A percentile compares a stretch with the other conserved stretches of the same genome.
Evolutionary conservation across 2,888 invertebrate genomes (phyloP).

Genomic region (Clepsis dumicolana): DNA sequence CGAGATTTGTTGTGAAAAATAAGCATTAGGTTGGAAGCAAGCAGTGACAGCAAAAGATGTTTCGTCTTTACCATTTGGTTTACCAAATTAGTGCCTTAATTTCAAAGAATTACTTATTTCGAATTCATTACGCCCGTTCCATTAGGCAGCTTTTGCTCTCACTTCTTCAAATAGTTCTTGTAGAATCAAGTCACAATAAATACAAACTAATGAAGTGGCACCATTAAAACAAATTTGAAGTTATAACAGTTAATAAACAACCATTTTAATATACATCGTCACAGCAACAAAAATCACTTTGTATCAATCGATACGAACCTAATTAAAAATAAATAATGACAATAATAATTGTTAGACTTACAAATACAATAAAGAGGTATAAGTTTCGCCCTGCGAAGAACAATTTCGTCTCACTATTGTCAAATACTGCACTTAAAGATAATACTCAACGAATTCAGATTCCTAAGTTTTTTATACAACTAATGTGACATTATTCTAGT

Average conservation of each 20-base stretch:
- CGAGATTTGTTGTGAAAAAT: too few species aligned
- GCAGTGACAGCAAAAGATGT: not conserved
- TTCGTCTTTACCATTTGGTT: too few species aligned
- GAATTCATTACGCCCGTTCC: too few species aligned
- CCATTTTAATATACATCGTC: constrained; percentile 62
- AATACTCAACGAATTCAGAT: constrained; percentile 48
- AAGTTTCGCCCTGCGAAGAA: constrained; percentile 76
- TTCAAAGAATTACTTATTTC: not conserved
- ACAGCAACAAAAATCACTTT: constrained; percentile 82
- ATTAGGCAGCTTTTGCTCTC: not conserved
- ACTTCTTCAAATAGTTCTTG: not conserved
- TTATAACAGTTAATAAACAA: constrained; percentile 24
- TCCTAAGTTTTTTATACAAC: constrained; percentile 44
- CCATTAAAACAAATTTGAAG: constrained; percentile 33
- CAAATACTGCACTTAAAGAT: constrained; percentile 55
- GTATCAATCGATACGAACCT: constrained; percentile 72
- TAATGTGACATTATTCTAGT: constrained; percentile 38
- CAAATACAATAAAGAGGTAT: constrained; percentile 58
- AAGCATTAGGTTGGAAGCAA: not conserved
- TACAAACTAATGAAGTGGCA: constrained; percentile 3
- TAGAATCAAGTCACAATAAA: not conserved
- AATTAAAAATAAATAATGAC: constrained; percentile 62
- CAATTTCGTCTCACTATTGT: constrained; percentile 64
- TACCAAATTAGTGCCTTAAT: not conserved
- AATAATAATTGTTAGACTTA: constrained; percentile 54